Percentiles rank a stretch among this genome's conserved stretches.
Evolutionary conservation across 2,888 invertebrate species (phyloP).

Genomic region (Neoitamus cyanurus): DNA sequence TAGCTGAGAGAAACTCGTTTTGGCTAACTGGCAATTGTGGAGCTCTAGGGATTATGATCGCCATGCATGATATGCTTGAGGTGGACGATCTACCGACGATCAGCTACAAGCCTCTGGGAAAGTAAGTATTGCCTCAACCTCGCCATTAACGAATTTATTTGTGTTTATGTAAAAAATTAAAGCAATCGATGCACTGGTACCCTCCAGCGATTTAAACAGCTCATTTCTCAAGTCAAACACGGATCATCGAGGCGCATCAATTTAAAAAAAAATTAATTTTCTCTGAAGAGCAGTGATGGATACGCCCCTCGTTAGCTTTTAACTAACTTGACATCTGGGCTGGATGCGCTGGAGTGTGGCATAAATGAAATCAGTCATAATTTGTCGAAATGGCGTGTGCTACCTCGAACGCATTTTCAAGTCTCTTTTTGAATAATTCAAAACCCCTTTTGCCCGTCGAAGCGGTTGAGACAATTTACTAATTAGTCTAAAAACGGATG

Average conservation of each 20-base stretch:
- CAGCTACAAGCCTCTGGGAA: conserved; percentile 30
- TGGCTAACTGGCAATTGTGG: not conserved
- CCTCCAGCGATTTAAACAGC: not conserved
- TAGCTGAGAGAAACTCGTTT: not conserved
- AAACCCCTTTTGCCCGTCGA: not conserved
- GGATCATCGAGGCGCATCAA: not conserved
- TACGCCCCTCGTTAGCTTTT: not conserved
- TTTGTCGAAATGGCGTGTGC: not conserved
- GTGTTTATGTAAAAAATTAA: not conserved
- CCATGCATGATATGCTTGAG: conserved; percentile 20
- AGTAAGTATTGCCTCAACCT: conserved; percentile 40
- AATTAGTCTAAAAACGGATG: not conserved
- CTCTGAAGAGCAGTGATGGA: not conserved
- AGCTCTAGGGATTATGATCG: conserved; percentile 9
- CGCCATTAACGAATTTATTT: not conserved
- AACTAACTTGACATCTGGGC: not conserved
- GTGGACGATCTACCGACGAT: conserved; percentile 11
- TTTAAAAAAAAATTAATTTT: not conserved
- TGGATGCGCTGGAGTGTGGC: not conserved
- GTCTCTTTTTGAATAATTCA: not conserved
- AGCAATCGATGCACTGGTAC: not conserved
- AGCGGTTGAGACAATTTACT: not conserved
- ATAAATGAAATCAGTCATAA: not conserved
- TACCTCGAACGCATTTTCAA: not conserved
- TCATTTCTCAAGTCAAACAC: not conserved